Conservation (phyloP, 2,797 vertebrate genomes). For the Gallirallus australis region DNA sequence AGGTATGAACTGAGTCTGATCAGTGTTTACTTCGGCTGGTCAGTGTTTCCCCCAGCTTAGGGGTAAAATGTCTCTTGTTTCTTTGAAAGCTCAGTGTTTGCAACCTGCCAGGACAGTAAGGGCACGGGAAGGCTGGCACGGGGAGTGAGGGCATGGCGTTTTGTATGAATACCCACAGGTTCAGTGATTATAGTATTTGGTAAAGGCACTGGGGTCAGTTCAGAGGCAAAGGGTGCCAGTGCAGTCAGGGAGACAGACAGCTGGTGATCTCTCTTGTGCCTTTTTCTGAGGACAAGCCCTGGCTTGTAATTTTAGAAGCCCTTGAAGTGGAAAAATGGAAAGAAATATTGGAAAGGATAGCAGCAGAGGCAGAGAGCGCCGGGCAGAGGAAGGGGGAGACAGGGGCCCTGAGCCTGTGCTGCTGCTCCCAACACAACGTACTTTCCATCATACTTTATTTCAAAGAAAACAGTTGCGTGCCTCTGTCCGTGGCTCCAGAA, state of each 20-base stretch:
- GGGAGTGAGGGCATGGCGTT: background rate
- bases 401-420: background rate
- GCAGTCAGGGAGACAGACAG: background rate
- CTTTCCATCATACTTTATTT: background rate
- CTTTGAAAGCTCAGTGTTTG: background rate
- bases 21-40: fast-evolving
- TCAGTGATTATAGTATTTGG: background rate
- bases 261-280: background rate
- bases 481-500: background rate
- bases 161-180: background rate
- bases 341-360: background rate
- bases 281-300: background rate
- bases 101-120: background rate
- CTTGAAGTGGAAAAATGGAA: background rate
- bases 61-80: background rate
- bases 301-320: constrained; percentile 17
- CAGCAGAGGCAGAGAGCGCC: background rate
- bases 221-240: background rate
- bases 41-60: background rate
- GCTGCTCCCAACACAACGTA: background rate
- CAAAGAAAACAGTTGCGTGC: background rate
- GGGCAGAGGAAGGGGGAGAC: background rate
- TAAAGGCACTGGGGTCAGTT: background rate
- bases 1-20: background rate
- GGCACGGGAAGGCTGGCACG: background rate